Evolutionary conservation across 64 coral and sea anemone genomes (phyloP).

Genomic region (Montipora capricornis): DNA sequence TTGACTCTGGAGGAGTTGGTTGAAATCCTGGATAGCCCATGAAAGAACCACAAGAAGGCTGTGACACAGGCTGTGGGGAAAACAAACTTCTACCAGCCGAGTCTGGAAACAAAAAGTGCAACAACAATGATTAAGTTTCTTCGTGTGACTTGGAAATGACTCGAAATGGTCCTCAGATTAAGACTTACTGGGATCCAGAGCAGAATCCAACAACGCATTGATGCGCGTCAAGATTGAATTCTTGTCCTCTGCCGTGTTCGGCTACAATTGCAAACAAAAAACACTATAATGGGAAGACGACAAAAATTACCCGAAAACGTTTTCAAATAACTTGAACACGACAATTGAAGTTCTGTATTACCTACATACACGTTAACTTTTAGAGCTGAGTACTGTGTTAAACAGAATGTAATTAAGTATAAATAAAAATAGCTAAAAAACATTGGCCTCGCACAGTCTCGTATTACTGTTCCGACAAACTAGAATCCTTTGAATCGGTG

Average conservation of each 20-base stretch:
- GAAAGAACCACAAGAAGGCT: conserved; percentile 13
- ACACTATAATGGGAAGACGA: background rate
- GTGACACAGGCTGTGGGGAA: conserved; percentile 11
- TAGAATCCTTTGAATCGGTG: background rate
- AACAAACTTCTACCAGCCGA: conserved; percentile 36
- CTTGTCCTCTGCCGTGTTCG: conserved; percentile 47
- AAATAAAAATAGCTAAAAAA: background rate
- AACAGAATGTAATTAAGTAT: background rate
- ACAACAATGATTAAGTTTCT: background rate
- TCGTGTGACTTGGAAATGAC: background rate
- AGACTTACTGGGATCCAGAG: conserved; percentile 75
- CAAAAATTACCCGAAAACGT: background rate
- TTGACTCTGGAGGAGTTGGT: conserved; percentile 63
- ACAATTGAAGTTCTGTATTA: background rate
- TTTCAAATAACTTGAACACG: conserved; percentile 1
- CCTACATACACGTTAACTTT: background rate
- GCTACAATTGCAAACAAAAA: background rate
- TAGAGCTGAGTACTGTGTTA: background rate
- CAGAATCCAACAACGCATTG: conserved; percentile 73
- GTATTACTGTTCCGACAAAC: background rate
- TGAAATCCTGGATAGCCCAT: conserved; percentile 34
- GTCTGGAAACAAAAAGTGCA: conserved; percentile 22
- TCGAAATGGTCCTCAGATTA: background rate
- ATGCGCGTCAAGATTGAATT: conserved; percentile 63
- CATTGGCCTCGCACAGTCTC: too few species aligned